Percentiles rank a stretch among this genome's conserved stretches.
These are phyloP conservation scores for Rhamnusium bicolor DNA, from an alignment of 2,888 invertebrate species.

Conservation along the genomic window DNA sequence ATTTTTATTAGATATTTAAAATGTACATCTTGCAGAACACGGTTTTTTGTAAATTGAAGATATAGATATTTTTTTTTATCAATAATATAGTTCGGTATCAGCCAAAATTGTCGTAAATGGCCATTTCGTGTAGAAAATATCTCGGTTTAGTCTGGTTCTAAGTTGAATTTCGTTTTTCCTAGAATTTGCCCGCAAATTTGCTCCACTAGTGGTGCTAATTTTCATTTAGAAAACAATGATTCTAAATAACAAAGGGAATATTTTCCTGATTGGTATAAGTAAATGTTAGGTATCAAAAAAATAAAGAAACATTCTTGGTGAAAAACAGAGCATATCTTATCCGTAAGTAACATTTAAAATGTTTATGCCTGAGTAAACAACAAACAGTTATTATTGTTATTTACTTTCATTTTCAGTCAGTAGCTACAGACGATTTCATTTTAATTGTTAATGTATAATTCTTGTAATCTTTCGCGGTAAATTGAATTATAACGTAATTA, in stretches of 20 bases:
- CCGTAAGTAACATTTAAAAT: slow-evolving; percentile 6
- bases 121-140: no score
- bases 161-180: no score
- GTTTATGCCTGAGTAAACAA: slow-evolving; percentile 18
- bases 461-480: slow-evolving; percentile 11
- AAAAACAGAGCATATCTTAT: slow-evolving; percentile 27
- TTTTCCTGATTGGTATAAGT: slow-evolving; percentile 2
- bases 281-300: neutral
- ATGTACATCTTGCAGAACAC: no score
- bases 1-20: no score
- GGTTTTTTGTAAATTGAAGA: no score
- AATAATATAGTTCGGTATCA: no score
- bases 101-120: no score
- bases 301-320: neutral
- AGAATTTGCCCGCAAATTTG: no score
- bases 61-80: no score
- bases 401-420: slow-evolving; percentile 29
- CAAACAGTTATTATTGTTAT: slow-evolving; percentile 15
- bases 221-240: slow-evolving; percentile 9
- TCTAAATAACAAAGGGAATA: neutral
- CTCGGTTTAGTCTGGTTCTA: no score
- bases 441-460: neutral
- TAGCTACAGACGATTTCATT: neutral
- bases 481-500: neutral
- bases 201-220: no score